Evolutionary conservation across 2,888 invertebrate genomes (phyloP), one percentile per base, ranked within the genome.

Genomic region (Cloeon dipterum): DNA sequence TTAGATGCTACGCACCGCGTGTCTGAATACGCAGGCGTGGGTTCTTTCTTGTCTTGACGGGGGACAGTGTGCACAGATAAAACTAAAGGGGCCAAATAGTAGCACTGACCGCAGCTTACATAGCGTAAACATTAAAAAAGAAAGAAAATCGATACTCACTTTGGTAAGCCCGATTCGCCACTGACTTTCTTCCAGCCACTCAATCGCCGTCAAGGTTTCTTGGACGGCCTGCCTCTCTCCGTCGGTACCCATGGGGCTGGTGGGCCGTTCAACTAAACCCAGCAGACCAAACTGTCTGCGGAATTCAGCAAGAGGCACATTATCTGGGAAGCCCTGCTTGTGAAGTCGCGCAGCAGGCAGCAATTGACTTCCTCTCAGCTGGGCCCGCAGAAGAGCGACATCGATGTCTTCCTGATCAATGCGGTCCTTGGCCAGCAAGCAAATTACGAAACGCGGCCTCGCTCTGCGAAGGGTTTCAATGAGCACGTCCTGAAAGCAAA

Each of bases 281-380:
- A 74, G 48, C 16, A 74, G 58, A 37, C 73, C 68, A 55, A 82
- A 85, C 52, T 88, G 72, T 46, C 89, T 69, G 39, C 82, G 68
- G 52, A 94, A 93, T 54, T 93, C 93, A 11, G 74, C 68, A 40
- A 89, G 68, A 40, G 78, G 81, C 66, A 93, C 71, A 49, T 78
- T 76, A 52, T 86, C 86, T 1, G 94, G 93, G 57, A 81, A 94
- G 18, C 93, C 93, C 56, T 88, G 81, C 50, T 91, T 85, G 63
- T 86, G 78, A 41, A 93, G 62, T 17, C 93, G 67, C 2, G 88
- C 75, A 1, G 86, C 76, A 47, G 91, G 86, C 44, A 93, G 61
- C 37, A 91, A 68, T 63, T 91, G 88, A 46, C 78, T 75, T 19
- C 91, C 89, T 46, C 91, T 36, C 54, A 83, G 82, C 71, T 85